Evolutionary conservation across 2,797 vertebrate species (phyloP).

Genomic region (Sarcophilus harrisii): DNA sequence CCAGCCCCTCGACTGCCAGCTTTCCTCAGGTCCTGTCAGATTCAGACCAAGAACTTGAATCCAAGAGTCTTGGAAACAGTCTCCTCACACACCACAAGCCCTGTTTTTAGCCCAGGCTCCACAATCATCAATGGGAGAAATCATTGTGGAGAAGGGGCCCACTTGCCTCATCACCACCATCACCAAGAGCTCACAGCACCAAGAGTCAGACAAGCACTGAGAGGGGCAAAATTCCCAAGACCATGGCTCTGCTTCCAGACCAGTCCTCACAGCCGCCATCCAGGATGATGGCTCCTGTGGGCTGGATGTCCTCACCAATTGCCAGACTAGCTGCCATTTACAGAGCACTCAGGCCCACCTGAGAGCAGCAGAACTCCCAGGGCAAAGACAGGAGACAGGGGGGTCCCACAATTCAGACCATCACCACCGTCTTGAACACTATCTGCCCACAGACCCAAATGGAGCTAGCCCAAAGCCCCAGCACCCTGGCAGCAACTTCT

Average conservation of each 20-base stretch:
- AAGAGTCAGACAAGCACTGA: not conserved
- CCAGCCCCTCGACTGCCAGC: not conserved
- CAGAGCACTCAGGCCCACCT: not conserved
- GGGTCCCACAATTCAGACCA: not conserved
- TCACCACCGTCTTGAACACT: not conserved
- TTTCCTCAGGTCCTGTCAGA: not conserved
- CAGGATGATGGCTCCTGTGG: not conserved
- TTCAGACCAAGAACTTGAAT: not conserved
- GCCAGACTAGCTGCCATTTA: not conserved
- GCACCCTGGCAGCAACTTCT: not conserved
- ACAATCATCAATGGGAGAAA: not conserved
- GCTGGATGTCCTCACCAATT: not conserved
- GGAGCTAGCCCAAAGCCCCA: not conserved
- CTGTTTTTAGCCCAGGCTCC: not conserved
- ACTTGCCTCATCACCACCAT: not conserved
- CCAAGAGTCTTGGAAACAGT: not conserved
- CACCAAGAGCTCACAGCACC: not conserved
- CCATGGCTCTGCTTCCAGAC: too few relatives aligned
- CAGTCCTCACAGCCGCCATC: not conserved
- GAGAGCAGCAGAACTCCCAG: not conserved
- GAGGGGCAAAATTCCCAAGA: not conserved
- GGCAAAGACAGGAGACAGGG: too few relatives aligned
- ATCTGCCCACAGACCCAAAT: not conserved
- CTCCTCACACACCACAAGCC: not conserved
- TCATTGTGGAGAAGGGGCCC: not conserved